A percentile compares a stretch with the other conserved stretches of the same genome.
Evolutionary conservation across 2,888 invertebrate genomes (phyloP).

Genomic region (Reticulitermes lucifugus): DNA sequence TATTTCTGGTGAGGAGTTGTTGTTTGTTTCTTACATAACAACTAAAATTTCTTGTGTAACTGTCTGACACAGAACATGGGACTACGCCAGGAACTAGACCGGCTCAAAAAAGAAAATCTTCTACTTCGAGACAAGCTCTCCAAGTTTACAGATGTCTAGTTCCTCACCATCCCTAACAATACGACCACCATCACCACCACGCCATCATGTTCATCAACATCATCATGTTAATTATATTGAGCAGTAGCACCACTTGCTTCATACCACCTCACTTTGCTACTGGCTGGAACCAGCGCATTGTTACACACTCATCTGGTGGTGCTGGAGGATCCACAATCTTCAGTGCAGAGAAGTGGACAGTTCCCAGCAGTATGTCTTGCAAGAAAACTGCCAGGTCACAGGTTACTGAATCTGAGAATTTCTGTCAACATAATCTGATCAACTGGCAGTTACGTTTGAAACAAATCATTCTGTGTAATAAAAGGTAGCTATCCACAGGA

Average conservation of each 20-base stretch:
- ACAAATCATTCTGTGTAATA: too few relatives aligned
- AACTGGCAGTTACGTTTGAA: too few relatives aligned
- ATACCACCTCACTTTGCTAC: neutral
- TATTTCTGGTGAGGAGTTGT: too few relatives aligned
- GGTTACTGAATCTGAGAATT: too few relatives aligned
- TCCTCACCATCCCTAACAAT: neutral
- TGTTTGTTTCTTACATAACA: too few relatives aligned
- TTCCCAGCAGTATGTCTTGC: too few relatives aligned
- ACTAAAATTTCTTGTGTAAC: too few relatives aligned
- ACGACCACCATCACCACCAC: neutral
- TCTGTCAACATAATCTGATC: too few relatives aligned
- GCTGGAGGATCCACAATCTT: neutral
- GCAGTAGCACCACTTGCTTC: slow-evolving; percentile 28
- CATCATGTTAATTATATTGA: neutral
- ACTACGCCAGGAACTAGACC: slow-evolving; percentile 89
- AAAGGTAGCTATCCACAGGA: too few relatives aligned
- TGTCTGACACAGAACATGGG: slow-evolving; percentile 79
- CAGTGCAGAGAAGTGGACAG: neutral
- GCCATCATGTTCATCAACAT: neutral
- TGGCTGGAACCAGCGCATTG: slow-evolving; percentile 13
- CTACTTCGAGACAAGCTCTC: slow-evolving; percentile 89
- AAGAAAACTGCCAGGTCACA: too few relatives aligned
- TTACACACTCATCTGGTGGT: neutral
- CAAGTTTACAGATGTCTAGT: slow-evolving; percentile 85
- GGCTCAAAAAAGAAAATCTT: slow-evolving; percentile 92